Evolutionary conservation across 64 coral and sea anemone genomes (phyloP).

Genomic region (Pachyseris speciosa): DNA sequence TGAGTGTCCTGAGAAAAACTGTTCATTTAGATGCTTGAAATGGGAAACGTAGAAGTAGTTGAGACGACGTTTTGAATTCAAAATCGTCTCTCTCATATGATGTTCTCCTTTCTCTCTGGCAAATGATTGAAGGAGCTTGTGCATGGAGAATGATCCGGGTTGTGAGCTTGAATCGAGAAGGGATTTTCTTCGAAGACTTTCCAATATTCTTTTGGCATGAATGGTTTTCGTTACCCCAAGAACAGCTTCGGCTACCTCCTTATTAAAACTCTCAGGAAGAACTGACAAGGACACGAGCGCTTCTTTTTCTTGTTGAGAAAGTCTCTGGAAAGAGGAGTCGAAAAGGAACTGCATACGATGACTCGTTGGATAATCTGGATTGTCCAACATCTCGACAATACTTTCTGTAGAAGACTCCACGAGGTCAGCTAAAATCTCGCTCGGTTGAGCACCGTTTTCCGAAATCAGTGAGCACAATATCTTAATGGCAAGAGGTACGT

Average conservation of each 20-base stretch:
- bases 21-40: background rate
- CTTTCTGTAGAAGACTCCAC: background rate
- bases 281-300: background rate
- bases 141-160: background rate
- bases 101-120: background rate
- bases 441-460: too few species aligned
- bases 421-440: too few species aligned
- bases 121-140: slow-evolving; percentile 10
- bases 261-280: background rate
- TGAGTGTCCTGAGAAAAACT: background rate
- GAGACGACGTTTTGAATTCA: background rate
- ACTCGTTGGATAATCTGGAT: background rate
- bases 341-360: background rate
- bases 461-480: too few species aligned
- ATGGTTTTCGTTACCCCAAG: background rate
- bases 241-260: slow-evolving; percentile 23
- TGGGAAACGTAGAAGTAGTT: background rate
- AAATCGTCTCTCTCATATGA: background rate
- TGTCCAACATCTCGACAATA: background rate
- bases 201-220: background rate
- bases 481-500: too few species aligned
- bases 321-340: slow-evolving; percentile 41
- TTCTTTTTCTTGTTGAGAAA: background rate
- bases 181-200: slow-evolving; percentile 25
- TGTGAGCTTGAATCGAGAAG: background rate